Conservation (phyloP, 2,113 vertebrate species). For the Lamprologus sp. region DNA sequence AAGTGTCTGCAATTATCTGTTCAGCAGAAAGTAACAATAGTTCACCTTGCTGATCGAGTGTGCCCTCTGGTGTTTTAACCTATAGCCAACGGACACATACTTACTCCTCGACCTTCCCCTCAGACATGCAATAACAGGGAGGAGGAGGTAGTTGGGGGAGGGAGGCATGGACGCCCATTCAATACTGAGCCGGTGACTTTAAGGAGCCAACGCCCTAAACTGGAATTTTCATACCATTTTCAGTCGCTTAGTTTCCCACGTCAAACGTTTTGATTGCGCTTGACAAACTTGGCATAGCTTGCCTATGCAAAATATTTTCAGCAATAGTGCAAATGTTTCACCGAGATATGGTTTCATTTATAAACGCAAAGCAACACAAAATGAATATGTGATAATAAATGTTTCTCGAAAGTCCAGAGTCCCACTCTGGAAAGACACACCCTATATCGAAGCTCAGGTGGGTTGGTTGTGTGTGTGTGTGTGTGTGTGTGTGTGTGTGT, state of each 20-base stretch:
- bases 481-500: neutral
- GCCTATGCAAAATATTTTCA: neutral
- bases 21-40: neutral
- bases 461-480: neutral
- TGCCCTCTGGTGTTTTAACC: conserved; percentile 34
- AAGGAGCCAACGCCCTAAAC: conserved; percentile 13
- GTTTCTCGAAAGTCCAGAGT: neutral
- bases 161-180: neutral
- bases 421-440: conserved; percentile 5
- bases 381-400: neutral
- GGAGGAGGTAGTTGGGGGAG: neutral
- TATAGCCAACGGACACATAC: neutral
- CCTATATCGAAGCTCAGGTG: neutral
- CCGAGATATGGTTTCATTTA: neutral
- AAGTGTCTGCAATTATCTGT: neutral
- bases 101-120: neutral
- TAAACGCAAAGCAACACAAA: neutral
- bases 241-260: neutral
- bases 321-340: neutral
- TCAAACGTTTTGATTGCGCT: neutral
- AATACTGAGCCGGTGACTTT: neutral
- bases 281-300: neutral
- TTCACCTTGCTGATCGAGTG: neutral
- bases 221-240: conserved; percentile 8
- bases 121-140: neutral